Evolutionary conservation across 2,797 vertebrate species (phyloP).

Genomic region (Florisuga fusca): DNA sequence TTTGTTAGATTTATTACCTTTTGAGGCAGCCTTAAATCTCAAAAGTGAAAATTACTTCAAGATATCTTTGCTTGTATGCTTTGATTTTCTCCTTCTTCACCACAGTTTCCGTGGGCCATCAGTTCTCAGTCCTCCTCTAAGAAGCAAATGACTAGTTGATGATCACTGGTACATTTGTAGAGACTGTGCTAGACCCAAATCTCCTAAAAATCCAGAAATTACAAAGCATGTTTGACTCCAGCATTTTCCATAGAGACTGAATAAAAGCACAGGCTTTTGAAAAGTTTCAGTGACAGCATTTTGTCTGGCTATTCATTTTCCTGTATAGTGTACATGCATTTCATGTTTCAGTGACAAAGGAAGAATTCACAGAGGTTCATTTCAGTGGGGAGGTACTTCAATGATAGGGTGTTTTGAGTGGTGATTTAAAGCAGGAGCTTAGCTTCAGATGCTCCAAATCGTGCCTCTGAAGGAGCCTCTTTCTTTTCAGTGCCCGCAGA

Average conservation of each 20-base stretch:
- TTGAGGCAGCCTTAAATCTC: not conserved
- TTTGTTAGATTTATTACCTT: not conserved
- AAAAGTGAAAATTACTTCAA: not conserved
- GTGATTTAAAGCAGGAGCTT: not conserved
- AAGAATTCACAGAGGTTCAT: constrained; percentile 21
- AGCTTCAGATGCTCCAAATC: constrained; percentile 13
- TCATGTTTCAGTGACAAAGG: not conserved
- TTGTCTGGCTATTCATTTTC: not conserved
- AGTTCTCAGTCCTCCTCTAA: not conserved
- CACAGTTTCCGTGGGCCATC: not conserved
- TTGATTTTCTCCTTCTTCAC: not conserved
- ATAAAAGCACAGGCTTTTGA: not conserved
- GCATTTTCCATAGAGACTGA: not conserved
- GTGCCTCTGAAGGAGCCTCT: constrained; percentile 1
- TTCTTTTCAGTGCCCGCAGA: constrained; percentile 35
- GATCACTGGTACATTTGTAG: not conserved
- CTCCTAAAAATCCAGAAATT: not conserved
- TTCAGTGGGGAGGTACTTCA: not conserved
- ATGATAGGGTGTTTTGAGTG: not conserved
- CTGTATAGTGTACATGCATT: not conserved
- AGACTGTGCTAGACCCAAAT: not conserved
- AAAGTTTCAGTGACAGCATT: not conserved
- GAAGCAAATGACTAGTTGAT: not conserved
- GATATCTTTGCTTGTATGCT: not conserved
- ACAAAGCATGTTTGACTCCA: not conserved